A percentile compares a stretch with the other conserved stretches of the same genome.
Evolutionary conservation across 1,140 invertebrate species (phyloP).

Genomic region (Ganaspis sp.): DNA sequence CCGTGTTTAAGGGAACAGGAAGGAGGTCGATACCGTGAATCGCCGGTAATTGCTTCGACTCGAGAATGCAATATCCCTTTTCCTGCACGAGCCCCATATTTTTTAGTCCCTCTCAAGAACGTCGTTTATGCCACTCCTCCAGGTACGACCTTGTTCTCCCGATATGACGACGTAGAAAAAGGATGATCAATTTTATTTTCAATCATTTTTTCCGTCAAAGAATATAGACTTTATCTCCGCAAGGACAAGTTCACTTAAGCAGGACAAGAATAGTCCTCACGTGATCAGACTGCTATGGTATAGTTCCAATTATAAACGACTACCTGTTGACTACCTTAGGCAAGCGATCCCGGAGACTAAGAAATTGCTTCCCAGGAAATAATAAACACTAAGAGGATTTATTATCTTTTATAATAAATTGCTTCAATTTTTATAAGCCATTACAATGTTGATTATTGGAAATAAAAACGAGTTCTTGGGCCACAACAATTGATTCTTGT

Average conservation of each 20-base stretch:
- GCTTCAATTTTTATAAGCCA: not conserved
- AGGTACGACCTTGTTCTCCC: not conserved
- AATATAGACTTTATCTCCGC: not conserved
- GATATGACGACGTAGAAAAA: not conserved
- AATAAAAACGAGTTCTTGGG: not conserved
- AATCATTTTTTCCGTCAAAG: not conserved
- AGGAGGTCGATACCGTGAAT: slow-evolving; percentile 27
- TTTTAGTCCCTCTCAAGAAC: slow-evolving; percentile 1
- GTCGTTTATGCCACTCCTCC: slow-evolving; percentile 1
- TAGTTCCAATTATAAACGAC: slow-evolving; percentile 16
- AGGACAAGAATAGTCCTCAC: not conserved
- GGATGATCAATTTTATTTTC: not conserved
- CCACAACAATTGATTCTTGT: not conserved
- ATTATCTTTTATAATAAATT: not conserved
- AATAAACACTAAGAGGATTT: slow-evolving; percentile 19
- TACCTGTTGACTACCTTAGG: slow-evolving; percentile 19
- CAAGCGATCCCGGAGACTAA: slow-evolving; percentile 16
- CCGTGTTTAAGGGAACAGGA: slow-evolving; percentile 16
- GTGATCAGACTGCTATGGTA: not conserved
- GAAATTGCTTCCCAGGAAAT: slow-evolving; percentile 15
- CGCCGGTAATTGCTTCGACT: slow-evolving; percentile 58
- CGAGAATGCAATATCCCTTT: slow-evolving; percentile 54
- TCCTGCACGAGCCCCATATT: slow-evolving; percentile 14
- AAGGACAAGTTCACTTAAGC: not conserved
- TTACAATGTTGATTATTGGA: not conserved